phyloP scores from a whole-genome alignment of 2,888 invertebrate genomes.

The Apocheima hispidaria region DNA sequence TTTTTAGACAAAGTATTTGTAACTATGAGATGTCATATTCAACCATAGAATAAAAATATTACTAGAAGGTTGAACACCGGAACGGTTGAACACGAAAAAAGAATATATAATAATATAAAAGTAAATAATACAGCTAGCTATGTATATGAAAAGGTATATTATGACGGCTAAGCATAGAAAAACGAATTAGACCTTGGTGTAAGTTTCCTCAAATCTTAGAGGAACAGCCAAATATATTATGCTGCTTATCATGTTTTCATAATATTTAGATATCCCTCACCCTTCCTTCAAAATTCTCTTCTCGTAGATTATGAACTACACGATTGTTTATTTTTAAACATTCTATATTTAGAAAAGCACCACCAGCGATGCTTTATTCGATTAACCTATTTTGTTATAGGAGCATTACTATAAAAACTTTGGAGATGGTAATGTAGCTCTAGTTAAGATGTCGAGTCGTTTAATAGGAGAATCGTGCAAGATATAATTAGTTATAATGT shows the following conservation, averaged over 20 bases:
- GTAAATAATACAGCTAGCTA: too few relatives aligned
- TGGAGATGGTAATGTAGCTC: constrained; percentile 10
- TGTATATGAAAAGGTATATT: too few relatives aligned
- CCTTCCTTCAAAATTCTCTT: background rate
- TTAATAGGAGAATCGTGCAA: too few relatives aligned
- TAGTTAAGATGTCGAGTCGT: background rate
- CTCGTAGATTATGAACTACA: background rate
- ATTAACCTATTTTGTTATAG: constrained; percentile 29
- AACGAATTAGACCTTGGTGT: too few relatives aligned
- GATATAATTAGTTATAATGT: too few relatives aligned
- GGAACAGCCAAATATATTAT: too few relatives aligned
- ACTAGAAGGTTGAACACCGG: too few relatives aligned
- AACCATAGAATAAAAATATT: background rate
- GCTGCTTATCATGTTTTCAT: too few relatives aligned
- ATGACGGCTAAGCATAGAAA: too few relatives aligned
- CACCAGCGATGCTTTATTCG: constrained; percentile 22
- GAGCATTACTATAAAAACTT: background rate
- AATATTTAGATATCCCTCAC: background rate
- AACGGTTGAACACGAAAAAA: too few relatives aligned
- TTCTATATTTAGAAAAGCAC: constrained; percentile 22
- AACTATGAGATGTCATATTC: background rate
- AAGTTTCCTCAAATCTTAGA: too few relatives aligned
- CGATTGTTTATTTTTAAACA: constrained; percentile 11
- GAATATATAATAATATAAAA: too few relatives aligned
- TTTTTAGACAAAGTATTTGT: constrained; percentile 11